Evolutionary conservation across 2,888 invertebrate species (phyloP).

Genomic region (Leptothorax acervorum): DNA sequence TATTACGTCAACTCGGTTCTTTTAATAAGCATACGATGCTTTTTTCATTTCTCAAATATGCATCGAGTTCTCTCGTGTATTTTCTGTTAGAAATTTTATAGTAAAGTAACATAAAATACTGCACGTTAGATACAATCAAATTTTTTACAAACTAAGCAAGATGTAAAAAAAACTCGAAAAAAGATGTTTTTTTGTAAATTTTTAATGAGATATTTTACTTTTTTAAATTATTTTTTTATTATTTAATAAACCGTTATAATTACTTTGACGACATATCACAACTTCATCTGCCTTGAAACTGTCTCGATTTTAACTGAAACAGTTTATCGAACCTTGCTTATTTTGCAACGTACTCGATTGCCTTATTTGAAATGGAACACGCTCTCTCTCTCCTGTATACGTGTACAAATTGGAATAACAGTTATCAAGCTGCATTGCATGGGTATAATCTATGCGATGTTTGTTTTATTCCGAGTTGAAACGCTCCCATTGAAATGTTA

Average conservation of each 20-base stretch:
- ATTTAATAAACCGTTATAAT: not conserved
- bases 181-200: not conserved
- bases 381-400: not conserved
- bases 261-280: not conserved
- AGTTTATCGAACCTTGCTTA: constrained; percentile 7
- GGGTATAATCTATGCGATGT: constrained; percentile 1
- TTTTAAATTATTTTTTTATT: not conserved
- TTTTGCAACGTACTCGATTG: constrained; percentile 20
- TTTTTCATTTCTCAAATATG: not conserved
- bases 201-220: not conserved
- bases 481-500: constrained; percentile 23
- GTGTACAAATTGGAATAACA: constrained; percentile 15
- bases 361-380: constrained; percentile 20
- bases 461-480: constrained; percentile 34
- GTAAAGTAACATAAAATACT: not conserved
- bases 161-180: not conserved
- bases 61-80: not conserved
- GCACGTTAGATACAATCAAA: not conserved
- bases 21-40: not conserved
- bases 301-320: constrained; percentile 14
- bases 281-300: not conserved
- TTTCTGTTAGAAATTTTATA: not conserved
- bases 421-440: constrained; percentile 14
- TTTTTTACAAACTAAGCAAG: not conserved
- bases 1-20: not conserved